Base-by-base conservation (phyloP, 2,797 vertebrate species). In the Neosalanx taihuensis region DNA sequence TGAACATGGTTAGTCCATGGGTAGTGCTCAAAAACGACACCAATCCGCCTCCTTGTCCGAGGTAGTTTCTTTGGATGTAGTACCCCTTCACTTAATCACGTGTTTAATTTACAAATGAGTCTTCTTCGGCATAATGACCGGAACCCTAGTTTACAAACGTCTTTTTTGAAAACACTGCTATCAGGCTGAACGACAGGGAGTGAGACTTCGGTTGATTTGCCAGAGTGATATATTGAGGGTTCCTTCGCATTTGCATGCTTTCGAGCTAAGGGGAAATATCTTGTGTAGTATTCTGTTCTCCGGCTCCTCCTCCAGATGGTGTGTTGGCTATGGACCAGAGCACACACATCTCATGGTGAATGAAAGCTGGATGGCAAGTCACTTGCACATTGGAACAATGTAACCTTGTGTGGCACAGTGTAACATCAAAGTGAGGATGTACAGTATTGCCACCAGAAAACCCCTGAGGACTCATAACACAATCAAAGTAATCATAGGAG, bases 291-390 rank as follows among this genome's bases (percentile, higher is more conserved):
- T 13, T 26, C 6, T 58, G 33, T 20, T 33, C 31, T 33, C 6
- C n/a, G 56, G 33, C 67, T 69, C 67, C 67, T 69, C 67, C 67
- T 56, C n/a, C 31, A 35, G 53, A 58, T 13, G 41, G 10, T 9
- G 41, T 46, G 2, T 12, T 56, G 18, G 51, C 18, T 56, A n/a
- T 56, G 51, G 51, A 46, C 41, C 41, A 46, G 41, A 46, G 51
- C 51, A 56, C 15, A 56, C 51, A 56, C 51, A 56, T 18, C 18
- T 1, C 51, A 56, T n/a, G 4, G 18, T n/a, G 18, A 17, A 56
- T n/a, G 51, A 56, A 46, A 46, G 12, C 41, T 46, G 41, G 41
- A 46, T 41, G 41, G 41, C 41, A 46, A 46, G 41, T 46, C 41
- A 46, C 10, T 46, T 46, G 10, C 41, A 13, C 41, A 46, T 46